Evolutionary conservation across 2,888 invertebrate genomes (phyloP), one percentile per base, ranked within the genome.

Genomic region (Brassicogethes aeneus): DNA sequence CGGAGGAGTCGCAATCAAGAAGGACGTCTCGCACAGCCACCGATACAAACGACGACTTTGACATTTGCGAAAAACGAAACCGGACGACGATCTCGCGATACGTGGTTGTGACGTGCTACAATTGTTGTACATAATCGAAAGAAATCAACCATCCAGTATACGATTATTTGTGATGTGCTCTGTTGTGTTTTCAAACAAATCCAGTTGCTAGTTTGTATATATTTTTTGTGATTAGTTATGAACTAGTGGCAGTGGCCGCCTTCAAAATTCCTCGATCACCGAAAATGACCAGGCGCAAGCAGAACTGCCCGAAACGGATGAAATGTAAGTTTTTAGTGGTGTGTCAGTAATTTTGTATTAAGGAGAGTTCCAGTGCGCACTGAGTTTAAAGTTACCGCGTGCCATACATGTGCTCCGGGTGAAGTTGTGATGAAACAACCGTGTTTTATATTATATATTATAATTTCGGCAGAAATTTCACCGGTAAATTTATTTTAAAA

Each of bases 301-400:
- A 72, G 61, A 66, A 71, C 55, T 70, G 71, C 50, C 71, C 71
- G 48, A 71, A 71, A 63, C 64, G 71, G 55, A 72, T 72, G 71
- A 71, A 72, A 72, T 71, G 72, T 70, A 63, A 65, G 69, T 68
- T 34, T 41, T 17, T 30, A 23, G 23, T 7, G 7, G 10, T 23
- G 10, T 23, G 23, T 23, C 23, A 23, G 10, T 7, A 23, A 23
- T 23, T 23, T n/a, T n/a, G n/a, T n/a, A n/a, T n/a, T n/a, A n/a
- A n/a, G n/a, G n/a, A n/a, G 23, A 10, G 5, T 23, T 10, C 23
- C 10, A 5, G 5, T 23, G 23, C 23, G 23, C 23, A 23, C 5
- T 23, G 5, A 23, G 5, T 10, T 10, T 10, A n/a, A 23, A 5
- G 23, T 23, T 23, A 7, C 23, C 23, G 23, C 23, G 23, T 23